These are phyloP conservation scores for Diphyllodes magnificus DNA, from an alignment of 2,113 vertebrate genomes.

Conservation along the genomic window DNA sequence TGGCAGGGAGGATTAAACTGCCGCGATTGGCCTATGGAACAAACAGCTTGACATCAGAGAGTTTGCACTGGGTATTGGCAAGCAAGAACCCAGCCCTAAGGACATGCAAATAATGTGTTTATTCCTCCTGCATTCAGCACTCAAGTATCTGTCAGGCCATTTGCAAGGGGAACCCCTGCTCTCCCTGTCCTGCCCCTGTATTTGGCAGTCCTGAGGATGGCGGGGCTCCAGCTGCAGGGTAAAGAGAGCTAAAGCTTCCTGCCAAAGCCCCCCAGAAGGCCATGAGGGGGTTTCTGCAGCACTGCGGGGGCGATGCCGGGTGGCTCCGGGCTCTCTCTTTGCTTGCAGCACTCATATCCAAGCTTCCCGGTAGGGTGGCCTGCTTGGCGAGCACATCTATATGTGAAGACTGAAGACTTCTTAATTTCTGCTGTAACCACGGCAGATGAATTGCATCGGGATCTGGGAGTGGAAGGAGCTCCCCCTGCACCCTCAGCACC, in stretches of 20 bases:
- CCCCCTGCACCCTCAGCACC: background rate
- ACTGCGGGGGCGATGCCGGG: accelerated
- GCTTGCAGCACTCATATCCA: background rate
- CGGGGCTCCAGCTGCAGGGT: accelerated
- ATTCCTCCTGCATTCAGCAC: background rate
- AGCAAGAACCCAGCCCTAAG: background rate
- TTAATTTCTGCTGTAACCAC: background rate
- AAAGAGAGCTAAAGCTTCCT: background rate
- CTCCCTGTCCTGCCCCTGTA: background rate
- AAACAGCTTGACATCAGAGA: background rate
- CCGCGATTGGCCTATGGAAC: background rate
- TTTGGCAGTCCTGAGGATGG: background rate
- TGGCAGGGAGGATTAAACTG: background rate
- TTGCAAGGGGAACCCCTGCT: background rate
- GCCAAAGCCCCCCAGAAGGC: background rate
- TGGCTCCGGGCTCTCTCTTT: background rate
- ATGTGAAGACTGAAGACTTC: background rate
- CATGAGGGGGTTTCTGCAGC: accelerated
- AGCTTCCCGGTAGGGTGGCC: background rate
- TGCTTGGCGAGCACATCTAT: background rate
- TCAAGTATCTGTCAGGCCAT: background rate
- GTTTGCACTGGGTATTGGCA: background rate
- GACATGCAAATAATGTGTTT: background rate
- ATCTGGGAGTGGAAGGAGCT: background rate
- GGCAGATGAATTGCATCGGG: background rate